A percentile compares a stretch with the other conserved stretches of the same genome.
Conservation (phyloP, 2,888 invertebrate species). For the Dysmachus trigonus region DNA sequence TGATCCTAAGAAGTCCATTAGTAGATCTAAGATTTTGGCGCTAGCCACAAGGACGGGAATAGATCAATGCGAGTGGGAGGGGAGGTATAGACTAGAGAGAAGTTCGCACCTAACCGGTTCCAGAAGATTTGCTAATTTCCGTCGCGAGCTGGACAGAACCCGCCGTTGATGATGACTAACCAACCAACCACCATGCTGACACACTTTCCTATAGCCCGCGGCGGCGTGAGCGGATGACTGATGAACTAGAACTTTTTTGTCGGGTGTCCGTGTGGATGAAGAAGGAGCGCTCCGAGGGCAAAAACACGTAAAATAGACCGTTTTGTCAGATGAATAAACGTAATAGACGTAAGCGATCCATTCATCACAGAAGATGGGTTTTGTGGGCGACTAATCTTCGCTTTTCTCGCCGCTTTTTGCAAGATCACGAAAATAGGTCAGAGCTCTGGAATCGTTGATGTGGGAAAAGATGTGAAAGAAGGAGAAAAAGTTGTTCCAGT, state of each 20-base stretch:
- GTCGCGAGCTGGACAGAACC: background rate
- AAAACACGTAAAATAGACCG: constrained; percentile 27
- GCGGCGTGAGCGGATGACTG: background rate
- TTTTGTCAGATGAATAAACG: constrained; percentile 26
- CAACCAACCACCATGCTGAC: constrained; percentile 1
- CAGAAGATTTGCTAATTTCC: background rate
- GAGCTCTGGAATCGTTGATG: background rate
- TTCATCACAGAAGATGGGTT: constrained; percentile 31
- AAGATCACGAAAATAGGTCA: constrained; percentile 7
- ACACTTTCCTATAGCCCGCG: constrained; percentile 27
- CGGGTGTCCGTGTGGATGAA: too few relatives aligned
- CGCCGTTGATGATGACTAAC: background rate
- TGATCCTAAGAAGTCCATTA: background rate
- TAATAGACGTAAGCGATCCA: constrained; percentile 39
- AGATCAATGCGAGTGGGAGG: background rate
- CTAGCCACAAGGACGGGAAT: background rate
- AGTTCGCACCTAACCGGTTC: background rate
- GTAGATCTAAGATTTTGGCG: background rate
- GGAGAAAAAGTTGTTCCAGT: constrained; percentile 29
- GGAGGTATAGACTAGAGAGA: background rate
- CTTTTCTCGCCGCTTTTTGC: background rate
- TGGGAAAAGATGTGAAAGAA: constrained; percentile 4
- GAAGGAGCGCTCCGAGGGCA: background rate
- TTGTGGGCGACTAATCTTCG: constrained; percentile 25
- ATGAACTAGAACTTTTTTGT: constrained; percentile 27